Percentiles rank a stretch among this genome's conserved stretches.
Evolutionary conservation across 2,888 invertebrate species (phyloP).

Genomic region (Abscondita cerata): DNA sequence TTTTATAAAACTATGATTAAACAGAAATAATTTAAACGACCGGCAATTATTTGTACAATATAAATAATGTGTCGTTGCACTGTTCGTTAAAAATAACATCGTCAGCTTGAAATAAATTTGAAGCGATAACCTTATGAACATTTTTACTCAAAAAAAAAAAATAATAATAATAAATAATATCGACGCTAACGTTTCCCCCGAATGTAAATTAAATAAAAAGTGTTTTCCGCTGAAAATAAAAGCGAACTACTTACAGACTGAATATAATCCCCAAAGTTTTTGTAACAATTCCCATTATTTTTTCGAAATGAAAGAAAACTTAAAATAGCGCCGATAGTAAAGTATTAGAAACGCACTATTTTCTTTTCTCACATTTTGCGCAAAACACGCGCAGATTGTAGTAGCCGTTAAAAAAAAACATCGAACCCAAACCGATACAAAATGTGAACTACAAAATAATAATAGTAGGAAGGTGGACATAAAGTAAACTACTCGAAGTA

Average conservation of each 20-base stretch:
- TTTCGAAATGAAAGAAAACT: neutral
- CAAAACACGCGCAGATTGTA: constrained; percentile 1
- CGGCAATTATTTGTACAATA: too few species aligned
- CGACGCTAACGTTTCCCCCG: too few species aligned
- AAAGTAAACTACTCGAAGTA: constrained; percentile 24
- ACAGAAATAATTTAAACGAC: too few species aligned
- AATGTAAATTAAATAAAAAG: neutral
- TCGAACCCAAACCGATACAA: constrained; percentile 25
- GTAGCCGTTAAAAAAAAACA: constrained; percentile 6
- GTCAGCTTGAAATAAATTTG: too few species aligned
- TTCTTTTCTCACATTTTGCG: too few species aligned
- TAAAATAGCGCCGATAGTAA: neutral
- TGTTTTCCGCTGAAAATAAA: constrained; percentile 14
- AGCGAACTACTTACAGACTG: constrained; percentile 73
- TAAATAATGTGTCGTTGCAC: too few species aligned
- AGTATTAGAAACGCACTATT: too few species aligned
- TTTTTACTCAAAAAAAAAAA: too few species aligned
- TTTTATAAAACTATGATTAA: constrained; percentile 4
- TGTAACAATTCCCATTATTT: constrained; percentile 72
- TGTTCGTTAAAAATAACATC: too few species aligned
- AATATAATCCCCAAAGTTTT: constrained; percentile 81
- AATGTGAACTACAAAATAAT: constrained; percentile 37
- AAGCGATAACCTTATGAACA: too few species aligned
- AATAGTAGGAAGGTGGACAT: constrained; percentile 38
- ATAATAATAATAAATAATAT: neutral